phyloP scores from a whole-genome alignment of 2,797 vertebrate species.

The Danio aesculapii region DNA sequence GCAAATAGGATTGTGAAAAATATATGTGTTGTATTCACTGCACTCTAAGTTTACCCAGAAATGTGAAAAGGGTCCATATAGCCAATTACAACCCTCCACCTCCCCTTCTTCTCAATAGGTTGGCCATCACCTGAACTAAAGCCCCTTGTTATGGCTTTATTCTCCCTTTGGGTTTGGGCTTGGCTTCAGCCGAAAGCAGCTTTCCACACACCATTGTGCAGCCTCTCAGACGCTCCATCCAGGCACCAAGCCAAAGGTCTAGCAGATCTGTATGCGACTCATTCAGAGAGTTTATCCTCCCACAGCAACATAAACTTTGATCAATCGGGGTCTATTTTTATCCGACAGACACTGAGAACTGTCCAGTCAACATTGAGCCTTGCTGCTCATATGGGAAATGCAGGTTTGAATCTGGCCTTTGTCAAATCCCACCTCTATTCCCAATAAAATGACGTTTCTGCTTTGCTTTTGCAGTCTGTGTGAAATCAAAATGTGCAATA shows the following conservation, averaged over 20 bases:
- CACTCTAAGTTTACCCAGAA: too few species aligned
- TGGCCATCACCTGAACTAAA: conserved; percentile 75
- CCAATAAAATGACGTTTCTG: too few species aligned
- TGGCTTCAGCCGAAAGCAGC: conserved; percentile 68
- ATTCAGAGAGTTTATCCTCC: conserved; percentile 1
- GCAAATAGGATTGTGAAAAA: too few species aligned
- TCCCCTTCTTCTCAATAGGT: conserved; percentile 59
- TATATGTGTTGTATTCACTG: too few species aligned
- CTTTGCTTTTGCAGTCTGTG: background rate
- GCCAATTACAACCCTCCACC: conserved; percentile 66
- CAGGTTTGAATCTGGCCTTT: background rate
- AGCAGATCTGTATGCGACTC: background rate
- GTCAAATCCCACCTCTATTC: background rate
- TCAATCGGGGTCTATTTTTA: background rate
- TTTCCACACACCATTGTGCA: conserved; percentile 64
- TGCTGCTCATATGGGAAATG: conserved; percentile 1
- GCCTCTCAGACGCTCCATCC: conserved; percentile 44
- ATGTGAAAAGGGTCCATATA: too few species aligned
- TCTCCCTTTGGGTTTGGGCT: conserved; percentile 70
- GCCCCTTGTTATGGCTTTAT: conserved; percentile 75
- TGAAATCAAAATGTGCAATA: too few species aligned
- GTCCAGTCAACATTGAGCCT: background rate
- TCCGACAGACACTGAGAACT: background rate
- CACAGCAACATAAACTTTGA: background rate
- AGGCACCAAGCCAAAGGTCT: conserved; percentile 52